Evolutionary conservation across 2,797 vertebrate genomes (phyloP).

Genomic region (Podargus strigoides): DNA sequence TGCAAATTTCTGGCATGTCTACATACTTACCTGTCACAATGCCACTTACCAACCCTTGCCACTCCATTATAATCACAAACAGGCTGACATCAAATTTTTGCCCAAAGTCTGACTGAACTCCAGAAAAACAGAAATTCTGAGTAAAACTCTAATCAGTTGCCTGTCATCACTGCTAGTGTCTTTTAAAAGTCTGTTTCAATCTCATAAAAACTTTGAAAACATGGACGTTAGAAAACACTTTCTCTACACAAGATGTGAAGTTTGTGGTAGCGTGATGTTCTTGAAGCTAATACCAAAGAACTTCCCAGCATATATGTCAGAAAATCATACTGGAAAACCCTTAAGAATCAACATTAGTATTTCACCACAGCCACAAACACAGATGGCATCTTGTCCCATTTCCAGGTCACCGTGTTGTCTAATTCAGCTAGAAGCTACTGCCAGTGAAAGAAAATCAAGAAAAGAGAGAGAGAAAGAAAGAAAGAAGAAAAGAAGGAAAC

Average conservation of each 20-base stretch:
- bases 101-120: background rate
- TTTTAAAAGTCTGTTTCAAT: background rate
- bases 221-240: background rate
- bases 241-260: background rate
- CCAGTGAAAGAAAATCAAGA: background rate
- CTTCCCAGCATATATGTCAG: background rate
- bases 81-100: background rate
- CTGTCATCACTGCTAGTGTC: accelerated
- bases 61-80: background rate
- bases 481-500: background rate
- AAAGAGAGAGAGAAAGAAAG: background rate
- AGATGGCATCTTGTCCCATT: background rate
- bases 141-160: background rate
- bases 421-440: background rate
- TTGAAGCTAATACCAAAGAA: background rate
- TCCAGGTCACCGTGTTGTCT: background rate
- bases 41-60: background rate
- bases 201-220: background rate
- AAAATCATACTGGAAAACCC: background rate
- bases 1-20: background rate
- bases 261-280: background rate
- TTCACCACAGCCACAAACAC: background rate
- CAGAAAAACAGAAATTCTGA: background rate
- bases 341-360: background rate
- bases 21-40: background rate